Evolutionary conservation across 1,140 invertebrate species (phyloP).

Genomic region (Nymphalis io): DNA sequence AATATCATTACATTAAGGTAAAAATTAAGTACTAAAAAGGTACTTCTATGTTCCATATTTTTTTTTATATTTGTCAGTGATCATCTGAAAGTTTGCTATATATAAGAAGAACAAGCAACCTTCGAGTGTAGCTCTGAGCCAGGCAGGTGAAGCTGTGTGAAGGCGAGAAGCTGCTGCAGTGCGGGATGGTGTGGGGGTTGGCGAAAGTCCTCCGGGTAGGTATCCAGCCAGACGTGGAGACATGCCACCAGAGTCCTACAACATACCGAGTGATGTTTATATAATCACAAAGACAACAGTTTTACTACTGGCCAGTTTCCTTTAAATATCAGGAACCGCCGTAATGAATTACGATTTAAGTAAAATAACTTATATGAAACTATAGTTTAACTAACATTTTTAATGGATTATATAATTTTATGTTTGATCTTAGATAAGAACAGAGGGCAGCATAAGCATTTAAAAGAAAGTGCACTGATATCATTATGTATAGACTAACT

Average conservation of each 20-base stretch:
- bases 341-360: too few species aligned
- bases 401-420: neutral
- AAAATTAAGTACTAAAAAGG: too few species aligned
- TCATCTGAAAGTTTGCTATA: neutral
- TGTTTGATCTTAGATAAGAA: neutral
- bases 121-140: constrained; percentile 91
- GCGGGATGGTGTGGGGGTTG: constrained; percentile 92
- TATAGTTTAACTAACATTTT: neutral
- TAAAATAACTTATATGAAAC: too few species aligned
- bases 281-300: constrained; percentile 12
- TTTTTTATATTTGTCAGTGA: too few species aligned
- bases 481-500: constrained; percentile 78
- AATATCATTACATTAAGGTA: too few species aligned
- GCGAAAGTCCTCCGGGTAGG: constrained; percentile 97
- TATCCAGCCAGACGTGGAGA: constrained; percentile 97
- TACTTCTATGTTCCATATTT: too few species aligned
- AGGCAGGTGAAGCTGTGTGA: constrained; percentile 90
- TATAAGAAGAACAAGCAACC: constrained; percentile 62
- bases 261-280: constrained; percentile 12
- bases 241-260: constrained; percentile 91
- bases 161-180: constrained; percentile 90
- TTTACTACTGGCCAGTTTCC: neutral
- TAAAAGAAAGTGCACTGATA: constrained; percentile 19
- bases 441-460: constrained; percentile 6
- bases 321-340: neutral